Percentiles rank a stretch among this genome's conserved stretches.
Conservation (phyloP, 2,888 invertebrate genomes). For the Archips xylosteana region DNA sequence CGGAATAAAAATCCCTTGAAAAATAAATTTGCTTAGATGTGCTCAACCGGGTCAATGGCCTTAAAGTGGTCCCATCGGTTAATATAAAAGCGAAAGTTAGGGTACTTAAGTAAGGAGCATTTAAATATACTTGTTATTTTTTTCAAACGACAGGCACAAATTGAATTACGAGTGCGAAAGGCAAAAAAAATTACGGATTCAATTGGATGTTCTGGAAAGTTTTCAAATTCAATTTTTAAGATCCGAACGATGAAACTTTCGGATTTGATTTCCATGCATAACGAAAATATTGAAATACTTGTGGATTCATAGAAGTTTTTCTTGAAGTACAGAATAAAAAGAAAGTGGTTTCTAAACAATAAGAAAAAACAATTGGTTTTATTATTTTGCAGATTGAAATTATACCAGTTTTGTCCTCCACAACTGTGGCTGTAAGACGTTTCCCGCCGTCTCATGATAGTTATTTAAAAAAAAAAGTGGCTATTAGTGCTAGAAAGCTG, state of each 20-base stretch:
- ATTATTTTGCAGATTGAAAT: not conserved
- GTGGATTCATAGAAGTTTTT: slow-evolving; percentile 15
- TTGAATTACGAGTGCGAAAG: slow-evolving; percentile 1
- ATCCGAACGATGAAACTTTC: slow-evolving; percentile 20
- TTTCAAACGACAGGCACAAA: not conserved
- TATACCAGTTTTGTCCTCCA: too few relatives aligned
- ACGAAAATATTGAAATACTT: slow-evolving; percentile 21
- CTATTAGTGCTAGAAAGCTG: too few relatives aligned
- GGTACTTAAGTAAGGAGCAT: not conserved
- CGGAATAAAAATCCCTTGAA: slow-evolving; percentile 23
- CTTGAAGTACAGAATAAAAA: not conserved
- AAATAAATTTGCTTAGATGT: slow-evolving; percentile 17
- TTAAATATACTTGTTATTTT: slow-evolving; percentile 1
- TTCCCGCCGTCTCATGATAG: too few relatives aligned
- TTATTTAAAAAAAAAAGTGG: too few relatives aligned
- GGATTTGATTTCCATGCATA: slow-evolving; percentile 22
- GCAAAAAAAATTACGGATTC: slow-evolving; percentile 17
- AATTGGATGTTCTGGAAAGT: slow-evolving; percentile 23
- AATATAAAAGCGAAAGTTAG: slow-evolving; percentile 20
- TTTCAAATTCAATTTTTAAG: slow-evolving; percentile 30
- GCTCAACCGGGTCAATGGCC: slow-evolving; percentile 21
- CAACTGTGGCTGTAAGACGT: too few relatives aligned
- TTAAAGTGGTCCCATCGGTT: slow-evolving; percentile 14
- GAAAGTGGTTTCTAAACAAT: not conserved
- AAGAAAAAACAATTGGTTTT: not conserved